Percentiles rank a stretch among this genome's conserved stretches.
phyloP scores from a whole-genome alignment of 2,113 vertebrate genomes.

The Ivindomyrus marchei region DNA sequence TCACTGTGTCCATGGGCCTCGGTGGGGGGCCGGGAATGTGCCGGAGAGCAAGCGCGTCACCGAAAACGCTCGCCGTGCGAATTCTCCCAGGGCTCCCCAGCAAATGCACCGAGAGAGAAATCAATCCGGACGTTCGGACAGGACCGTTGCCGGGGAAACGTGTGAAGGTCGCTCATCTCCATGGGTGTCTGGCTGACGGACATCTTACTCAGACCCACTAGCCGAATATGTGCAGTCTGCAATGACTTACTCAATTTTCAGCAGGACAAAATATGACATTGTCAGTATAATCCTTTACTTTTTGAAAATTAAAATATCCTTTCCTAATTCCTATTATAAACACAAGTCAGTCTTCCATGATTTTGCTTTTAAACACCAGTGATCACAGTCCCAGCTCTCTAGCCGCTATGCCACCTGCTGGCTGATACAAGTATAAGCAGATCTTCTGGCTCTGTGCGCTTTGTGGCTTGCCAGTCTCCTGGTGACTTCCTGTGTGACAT shows the following conservation, averaged over 20 bases:
- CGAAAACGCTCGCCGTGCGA: too few relatives aligned
- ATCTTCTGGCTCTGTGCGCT: slow-evolving; percentile 5
- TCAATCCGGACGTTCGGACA: slow-evolving; percentile 17
- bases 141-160: slow-evolving; percentile 19
- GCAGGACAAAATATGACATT: neutral
- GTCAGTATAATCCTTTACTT: neutral
- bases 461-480: slow-evolving; percentile 13
- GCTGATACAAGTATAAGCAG: neutral
- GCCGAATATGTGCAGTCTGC: neutral
- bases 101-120: slow-evolving; percentile 10
- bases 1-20: neutral
- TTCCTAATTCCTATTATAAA: neutral
- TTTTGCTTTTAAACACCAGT: neutral
- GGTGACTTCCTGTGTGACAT: slow-evolving; percentile 25
- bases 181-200: neutral
- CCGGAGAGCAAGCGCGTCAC: too few relatives aligned
- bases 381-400: neutral
- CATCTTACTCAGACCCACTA: neutral
- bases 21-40: neutral
- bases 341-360: neutral
- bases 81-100: neutral
- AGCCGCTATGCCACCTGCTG: neutral
- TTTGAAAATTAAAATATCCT: neutral
- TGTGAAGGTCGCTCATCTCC: slow-evolving; percentile 7
- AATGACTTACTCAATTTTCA: too few relatives aligned